Conservation (phyloP, 2,113 vertebrate species). For the Felis chaus region DNA sequence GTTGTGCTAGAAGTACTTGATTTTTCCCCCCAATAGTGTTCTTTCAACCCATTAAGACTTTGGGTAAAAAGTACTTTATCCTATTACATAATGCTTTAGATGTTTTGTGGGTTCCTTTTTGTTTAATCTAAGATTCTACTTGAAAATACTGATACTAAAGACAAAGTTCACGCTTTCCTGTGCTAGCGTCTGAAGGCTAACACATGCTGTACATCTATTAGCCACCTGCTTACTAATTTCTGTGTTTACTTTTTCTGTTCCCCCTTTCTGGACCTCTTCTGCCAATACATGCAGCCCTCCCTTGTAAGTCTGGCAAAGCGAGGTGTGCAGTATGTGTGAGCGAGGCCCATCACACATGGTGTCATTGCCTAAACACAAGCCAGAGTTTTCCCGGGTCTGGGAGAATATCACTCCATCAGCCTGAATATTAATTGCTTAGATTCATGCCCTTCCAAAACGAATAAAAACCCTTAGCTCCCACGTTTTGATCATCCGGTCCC, state of each 20-base stretch:
- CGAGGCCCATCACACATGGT: neutral
- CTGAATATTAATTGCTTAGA: neutral
- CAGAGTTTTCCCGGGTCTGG: slow-evolving; percentile 61
- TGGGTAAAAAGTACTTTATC: neutral
- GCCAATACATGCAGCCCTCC: slow-evolving; percentile 79
- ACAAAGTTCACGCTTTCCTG: rapidly evolving
- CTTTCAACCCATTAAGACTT: neutral
- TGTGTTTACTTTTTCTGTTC: slow-evolving; percentile 80
- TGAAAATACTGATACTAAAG: neutral
- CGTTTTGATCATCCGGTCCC: rapidly evolving
- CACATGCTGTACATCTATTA: neutral
- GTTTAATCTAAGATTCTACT: neutral
- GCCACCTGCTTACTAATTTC: slow-evolving; percentile 77
- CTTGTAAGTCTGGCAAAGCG: slow-evolving; percentile 81
- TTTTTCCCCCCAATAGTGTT: neutral
- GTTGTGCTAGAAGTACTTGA: neutral
- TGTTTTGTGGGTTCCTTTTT: neutral
- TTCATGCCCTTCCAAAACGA: neutral
- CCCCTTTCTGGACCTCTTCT: slow-evolving; percentile 82
- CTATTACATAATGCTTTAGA: neutral
- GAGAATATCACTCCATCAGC: rapidly evolving
- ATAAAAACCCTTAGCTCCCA: neutral
- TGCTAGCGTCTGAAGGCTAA: neutral
- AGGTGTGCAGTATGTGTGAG: neutral
- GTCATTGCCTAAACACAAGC: slow-evolving; percentile 46